A percentile compares a stretch with the other conserved stretches of the same genome.
Evolutionary conservation across 2,797 vertebrate species (phyloP).

Genomic region (Smutsia temminckii): DNA sequence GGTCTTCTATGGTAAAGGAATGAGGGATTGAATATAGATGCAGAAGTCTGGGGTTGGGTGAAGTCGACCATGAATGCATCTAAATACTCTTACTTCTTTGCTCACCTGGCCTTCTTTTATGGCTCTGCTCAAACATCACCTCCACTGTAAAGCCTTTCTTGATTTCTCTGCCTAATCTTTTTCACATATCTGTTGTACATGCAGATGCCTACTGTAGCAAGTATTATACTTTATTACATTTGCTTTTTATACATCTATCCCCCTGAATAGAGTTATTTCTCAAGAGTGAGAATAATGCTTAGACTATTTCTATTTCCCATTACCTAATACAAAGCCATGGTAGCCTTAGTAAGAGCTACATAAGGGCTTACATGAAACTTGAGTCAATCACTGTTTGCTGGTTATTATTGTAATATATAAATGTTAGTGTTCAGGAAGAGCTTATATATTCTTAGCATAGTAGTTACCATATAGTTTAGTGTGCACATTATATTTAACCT

Average conservation of each 20-base stretch:
- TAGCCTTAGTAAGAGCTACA: not conserved
- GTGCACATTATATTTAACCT: not conserved
- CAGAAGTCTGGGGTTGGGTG: not conserved
- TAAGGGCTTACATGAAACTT: not conserved
- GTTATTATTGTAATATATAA: not conserved
- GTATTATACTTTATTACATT: not conserved
- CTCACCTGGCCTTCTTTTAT: not conserved
- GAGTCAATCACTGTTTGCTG: not conserved
- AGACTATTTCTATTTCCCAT: not conserved
- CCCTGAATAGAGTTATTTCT: not conserved
- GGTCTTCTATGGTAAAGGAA: not conserved
- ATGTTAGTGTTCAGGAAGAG: not conserved
- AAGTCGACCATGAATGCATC: not conserved
- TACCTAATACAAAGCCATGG: not conserved
- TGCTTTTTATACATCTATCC: not conserved
- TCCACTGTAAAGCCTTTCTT: not conserved
- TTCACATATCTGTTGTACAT: not conserved
- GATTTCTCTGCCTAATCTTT: not conserved
- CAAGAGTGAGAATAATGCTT: not conserved
- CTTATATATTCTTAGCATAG: not conserved
- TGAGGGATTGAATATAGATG: not conserved
- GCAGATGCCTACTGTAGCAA: not conserved
- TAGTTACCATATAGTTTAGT: not conserved
- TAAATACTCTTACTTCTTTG: not conserved
- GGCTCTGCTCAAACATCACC: not conserved